Percentiles rank a stretch among this genome's conserved stretches.
phyloP scores from a whole-genome alignment of 2,797 vertebrate genomes.

The Halcyon badia region DNA sequence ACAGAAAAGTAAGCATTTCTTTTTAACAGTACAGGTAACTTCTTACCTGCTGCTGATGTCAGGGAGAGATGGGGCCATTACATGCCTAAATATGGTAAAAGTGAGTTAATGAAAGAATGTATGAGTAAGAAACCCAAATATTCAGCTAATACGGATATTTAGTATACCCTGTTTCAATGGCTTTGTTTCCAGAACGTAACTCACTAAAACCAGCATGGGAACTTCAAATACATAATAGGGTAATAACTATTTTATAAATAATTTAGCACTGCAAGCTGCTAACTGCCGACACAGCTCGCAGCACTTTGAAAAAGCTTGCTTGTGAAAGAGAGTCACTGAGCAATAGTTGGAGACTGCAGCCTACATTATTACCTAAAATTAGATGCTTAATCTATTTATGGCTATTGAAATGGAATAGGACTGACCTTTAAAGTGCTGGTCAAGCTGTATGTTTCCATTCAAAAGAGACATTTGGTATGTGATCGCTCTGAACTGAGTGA shows the following conservation, averaged over 20 bases:
- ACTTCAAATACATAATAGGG: background rate
- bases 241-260: slow-evolving; percentile 17
- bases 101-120: background rate
- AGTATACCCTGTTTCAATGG: background rate
- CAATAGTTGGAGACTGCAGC: background rate
- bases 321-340: background rate
- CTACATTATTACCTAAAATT: background rate
- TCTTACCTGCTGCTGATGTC: background rate
- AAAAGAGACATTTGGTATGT: background rate
- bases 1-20: background rate
- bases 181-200: background rate
- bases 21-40: background rate
- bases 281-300: background rate
- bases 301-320: background rate
- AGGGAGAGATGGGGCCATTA: background rate
- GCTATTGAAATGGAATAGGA: background rate
- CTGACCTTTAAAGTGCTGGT: background rate
- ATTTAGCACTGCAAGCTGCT: background rate
- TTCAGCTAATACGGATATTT: background rate
- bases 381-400: background rate
- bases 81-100: background rate
- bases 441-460: background rate
- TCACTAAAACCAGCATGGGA: background rate
- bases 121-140: background rate
- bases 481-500: background rate